Base-by-base conservation (phyloP, 2,888 invertebrate species). In the Heteromurus nitidus region DNA sequence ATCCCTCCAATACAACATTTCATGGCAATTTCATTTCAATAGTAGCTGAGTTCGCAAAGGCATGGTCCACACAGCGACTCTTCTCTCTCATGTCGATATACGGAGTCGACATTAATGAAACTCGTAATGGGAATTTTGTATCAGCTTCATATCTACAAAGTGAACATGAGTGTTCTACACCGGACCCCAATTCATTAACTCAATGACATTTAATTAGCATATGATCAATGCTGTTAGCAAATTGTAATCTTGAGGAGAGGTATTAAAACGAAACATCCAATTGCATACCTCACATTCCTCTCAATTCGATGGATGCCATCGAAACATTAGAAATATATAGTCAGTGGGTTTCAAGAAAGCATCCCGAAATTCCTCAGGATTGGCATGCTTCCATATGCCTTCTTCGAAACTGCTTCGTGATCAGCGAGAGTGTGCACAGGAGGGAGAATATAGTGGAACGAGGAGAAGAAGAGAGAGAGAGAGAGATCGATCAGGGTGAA, bases 361-460 rank as follows among this genome's bases (percentile, higher is more conserved):
- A 55, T 53, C 55, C 24, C 47, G n/a, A 47, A 47, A 47, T 55
- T 24, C 55, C 55, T 13, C n/a, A 64, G 20, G 13, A 22, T 64
- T 65, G 65, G 65, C 42, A 44, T 65, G 16, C 26, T n/a, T 65
- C 65, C 65, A 65, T 36, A n/a, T n/a, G n/a, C n/a, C n/a, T n/a
- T 7, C 42, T 65, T 44, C 24, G 22, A 60, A 62, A 62, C 62
- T n/a, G 30, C 31, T 18, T 31, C 62, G 31, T n/a, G n/a, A n/a
- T n/a, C n/a, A n/a, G n/a, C n/a, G 16, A 22, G 22, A 55, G 55
- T 20, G n/a, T n/a, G 47, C 13, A 22, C 9, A 55, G 22, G 9
- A 55, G 26, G 26, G n/a, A n/a, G n/a, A n/a, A n/a, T n/a, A n/a
- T n/a, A n/a, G n/a, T n/a, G n/a, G n/a, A n/a, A 50, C 50, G 1